Conservation (phyloP, 1,140 invertebrate genomes). For the Conus ventricosus region DNA sequence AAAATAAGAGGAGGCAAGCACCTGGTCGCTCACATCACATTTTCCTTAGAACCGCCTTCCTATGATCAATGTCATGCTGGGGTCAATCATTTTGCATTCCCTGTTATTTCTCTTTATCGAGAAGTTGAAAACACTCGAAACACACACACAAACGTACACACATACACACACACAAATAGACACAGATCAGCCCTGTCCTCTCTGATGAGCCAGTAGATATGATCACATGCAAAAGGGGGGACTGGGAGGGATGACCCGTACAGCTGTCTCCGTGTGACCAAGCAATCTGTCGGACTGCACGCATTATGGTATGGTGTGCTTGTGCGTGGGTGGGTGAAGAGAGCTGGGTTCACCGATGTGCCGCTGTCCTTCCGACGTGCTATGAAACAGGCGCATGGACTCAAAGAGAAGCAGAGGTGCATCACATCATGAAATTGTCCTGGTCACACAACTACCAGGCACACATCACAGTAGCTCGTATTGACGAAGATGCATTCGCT, state of each 20-base stretch:
- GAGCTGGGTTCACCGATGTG: slow-evolving; percentile 21
- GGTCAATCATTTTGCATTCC: not conserved
- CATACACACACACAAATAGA: not conserved
- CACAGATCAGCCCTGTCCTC: not conserved
- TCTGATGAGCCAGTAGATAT: not conserved
- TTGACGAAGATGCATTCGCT: slow-evolving; percentile 99
- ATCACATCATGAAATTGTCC: slow-evolving; percentile 50
- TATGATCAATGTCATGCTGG: not conserved
- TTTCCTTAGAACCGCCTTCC: not conserved
- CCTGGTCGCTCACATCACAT: not conserved
- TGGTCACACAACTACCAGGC: slow-evolving; percentile 32
- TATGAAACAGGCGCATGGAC: slow-evolving; percentile 38
- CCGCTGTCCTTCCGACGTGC: slow-evolving; percentile 16
- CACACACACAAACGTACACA: not conserved
- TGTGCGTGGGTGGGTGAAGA: slow-evolving; percentile 34
- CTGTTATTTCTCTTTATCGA: not conserved
- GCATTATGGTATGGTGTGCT: slow-evolving; percentile 27
- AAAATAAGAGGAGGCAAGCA: not conserved
- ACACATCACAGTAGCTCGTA: slow-evolving; percentile 94
- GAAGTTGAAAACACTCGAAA: not conserved
- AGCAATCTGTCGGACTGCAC: slow-evolving; percentile 28
- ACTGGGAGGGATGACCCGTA: slow-evolving; percentile 16
- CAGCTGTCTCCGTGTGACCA: slow-evolving; percentile 24
- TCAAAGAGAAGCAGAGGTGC: slow-evolving; percentile 51
- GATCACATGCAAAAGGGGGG: slow-evolving; percentile 19